These are phyloP conservation scores for Tretioscincus oriximinensis DNA, from an alignment of 2,113 vertebrate genomes.

Conservation along the genomic window DNA sequence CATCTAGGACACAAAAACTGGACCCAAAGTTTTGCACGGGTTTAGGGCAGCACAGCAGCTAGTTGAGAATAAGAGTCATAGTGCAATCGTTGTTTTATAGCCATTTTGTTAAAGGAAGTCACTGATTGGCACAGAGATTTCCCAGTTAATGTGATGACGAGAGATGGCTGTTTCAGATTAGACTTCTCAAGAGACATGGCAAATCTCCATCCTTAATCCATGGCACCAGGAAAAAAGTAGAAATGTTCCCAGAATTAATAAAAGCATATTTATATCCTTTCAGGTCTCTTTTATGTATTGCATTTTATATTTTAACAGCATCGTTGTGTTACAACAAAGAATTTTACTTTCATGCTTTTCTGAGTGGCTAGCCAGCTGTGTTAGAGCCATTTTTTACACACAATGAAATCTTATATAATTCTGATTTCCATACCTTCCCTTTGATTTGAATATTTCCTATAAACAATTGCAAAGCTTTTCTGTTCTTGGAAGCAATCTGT, in stretches of 20 bases:
- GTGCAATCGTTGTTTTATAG: not conserved
- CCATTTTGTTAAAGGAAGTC: not conserved
- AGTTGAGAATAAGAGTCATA: too few relatives aligned
- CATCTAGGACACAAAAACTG: too few relatives aligned
- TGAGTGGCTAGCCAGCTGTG: slow-evolving; percentile 1
- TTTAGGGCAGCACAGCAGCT: too few relatives aligned
- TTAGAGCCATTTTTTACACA: slow-evolving; percentile 31
- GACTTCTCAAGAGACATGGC: slow-evolving; percentile 33
- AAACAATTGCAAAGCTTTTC: slow-evolving; percentile 30
- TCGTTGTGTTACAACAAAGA: slow-evolving; percentile 29
- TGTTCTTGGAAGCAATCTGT: slow-evolving; percentile 19
- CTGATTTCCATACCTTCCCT: not conserved
- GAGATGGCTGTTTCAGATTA: slow-evolving; percentile 33
- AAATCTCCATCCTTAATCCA: slow-evolving; percentile 35
- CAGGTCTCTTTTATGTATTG: slow-evolving; percentile 17
- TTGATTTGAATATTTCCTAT: slow-evolving; percentile 45
- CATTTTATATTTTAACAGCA: slow-evolving; percentile 37
- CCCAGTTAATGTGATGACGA: slow-evolving; percentile 31
- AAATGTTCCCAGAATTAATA: slow-evolving; percentile 32
- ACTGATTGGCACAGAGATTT: slow-evolving; percentile 24
- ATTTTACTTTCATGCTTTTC: slow-evolving; percentile 29
- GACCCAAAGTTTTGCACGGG: too few relatives aligned
- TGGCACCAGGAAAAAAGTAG: slow-evolving; percentile 19
- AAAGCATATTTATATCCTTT: slow-evolving; percentile 31
- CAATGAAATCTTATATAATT: slow-evolving; percentile 25